These are phyloP conservation scores for Tenodera sinensis DNA, from an alignment of 2,888 invertebrate species.

Conservation along the genomic window DNA sequence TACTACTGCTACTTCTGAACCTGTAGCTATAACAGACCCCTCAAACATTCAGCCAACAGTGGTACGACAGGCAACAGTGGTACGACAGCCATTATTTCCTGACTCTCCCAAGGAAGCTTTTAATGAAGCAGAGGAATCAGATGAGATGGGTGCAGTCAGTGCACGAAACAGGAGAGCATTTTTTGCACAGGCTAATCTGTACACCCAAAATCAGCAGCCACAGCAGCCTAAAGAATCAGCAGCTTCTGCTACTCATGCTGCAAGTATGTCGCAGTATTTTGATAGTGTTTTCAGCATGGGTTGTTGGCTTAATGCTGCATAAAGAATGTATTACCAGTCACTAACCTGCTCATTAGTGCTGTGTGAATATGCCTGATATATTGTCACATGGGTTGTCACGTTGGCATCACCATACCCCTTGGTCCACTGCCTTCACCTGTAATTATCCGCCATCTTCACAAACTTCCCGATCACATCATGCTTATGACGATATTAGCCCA, in stretches of 20 bases:
- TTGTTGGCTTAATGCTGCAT: neutral
- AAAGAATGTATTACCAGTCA: neutral
- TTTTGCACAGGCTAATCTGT: constrained; percentile 19
- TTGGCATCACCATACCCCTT: no score
- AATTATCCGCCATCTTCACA: no score
- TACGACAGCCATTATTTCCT: constrained; percentile 27
- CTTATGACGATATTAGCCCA: no score
- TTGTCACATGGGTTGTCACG: no score
- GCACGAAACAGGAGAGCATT: constrained; percentile 24
- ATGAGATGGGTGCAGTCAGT: neutral
- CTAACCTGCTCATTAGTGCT: neutral
- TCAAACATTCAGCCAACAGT: neutral
- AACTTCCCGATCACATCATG: no score
- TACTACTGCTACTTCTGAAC: neutral
- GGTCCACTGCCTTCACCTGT: no score
- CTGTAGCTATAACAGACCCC: neutral
- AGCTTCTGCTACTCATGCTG: neutral
- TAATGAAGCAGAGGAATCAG: constrained; percentile 14
- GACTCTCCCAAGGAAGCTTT: constrained; percentile 23
- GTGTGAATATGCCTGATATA: no score
- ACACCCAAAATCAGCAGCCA: neutral
- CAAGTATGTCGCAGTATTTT: neutral
- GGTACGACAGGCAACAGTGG: no score
- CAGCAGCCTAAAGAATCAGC: neutral
- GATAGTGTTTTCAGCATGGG: neutral